Conservation (phyloP, 2,888 invertebrate species). For the Netelia virgata region DNA sequence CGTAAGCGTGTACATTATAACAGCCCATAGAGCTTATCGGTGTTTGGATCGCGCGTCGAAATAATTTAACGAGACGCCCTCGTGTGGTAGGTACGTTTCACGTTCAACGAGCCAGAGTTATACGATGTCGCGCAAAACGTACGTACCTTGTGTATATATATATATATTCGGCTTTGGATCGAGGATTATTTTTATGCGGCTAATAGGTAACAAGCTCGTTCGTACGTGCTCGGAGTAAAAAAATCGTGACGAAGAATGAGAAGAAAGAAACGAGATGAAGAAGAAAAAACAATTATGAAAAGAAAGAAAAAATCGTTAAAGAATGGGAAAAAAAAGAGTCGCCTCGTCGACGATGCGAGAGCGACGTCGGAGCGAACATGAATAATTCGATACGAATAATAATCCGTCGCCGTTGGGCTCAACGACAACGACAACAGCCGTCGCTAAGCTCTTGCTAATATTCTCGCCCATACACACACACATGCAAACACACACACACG, state of each 20-base stretch:
- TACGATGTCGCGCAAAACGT: too few species aligned
- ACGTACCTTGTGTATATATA: too few species aligned
- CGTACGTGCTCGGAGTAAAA: background rate
- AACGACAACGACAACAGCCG: slow-evolving; percentile 26
- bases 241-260: background rate
- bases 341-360: slow-evolving; percentile 23
- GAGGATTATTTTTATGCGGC: background rate
- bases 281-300: background rate
- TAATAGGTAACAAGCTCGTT: background rate
- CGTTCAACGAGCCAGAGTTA: too few species aligned
- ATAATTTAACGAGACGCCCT: slow-evolving; percentile 14
- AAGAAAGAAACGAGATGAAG: background rate
- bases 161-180: background rate
- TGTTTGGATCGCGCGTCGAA: background rate
- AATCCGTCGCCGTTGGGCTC: slow-evolving; percentile 42
- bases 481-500: too few species aligned
- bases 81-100: background rate
- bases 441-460: slow-evolving; percentile 14
- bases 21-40: background rate
- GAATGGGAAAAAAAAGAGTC: slow-evolving; percentile 11
- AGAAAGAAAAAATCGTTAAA: background rate
- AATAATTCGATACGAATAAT: slow-evolving; percentile 60
- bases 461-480: background rate
- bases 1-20: slow-evolving; percentile 2
- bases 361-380: slow-evolving; percentile 27